phyloP scores from a whole-genome alignment of 2,888 invertebrate genomes.

The Aleiodes alternator region DNA sequence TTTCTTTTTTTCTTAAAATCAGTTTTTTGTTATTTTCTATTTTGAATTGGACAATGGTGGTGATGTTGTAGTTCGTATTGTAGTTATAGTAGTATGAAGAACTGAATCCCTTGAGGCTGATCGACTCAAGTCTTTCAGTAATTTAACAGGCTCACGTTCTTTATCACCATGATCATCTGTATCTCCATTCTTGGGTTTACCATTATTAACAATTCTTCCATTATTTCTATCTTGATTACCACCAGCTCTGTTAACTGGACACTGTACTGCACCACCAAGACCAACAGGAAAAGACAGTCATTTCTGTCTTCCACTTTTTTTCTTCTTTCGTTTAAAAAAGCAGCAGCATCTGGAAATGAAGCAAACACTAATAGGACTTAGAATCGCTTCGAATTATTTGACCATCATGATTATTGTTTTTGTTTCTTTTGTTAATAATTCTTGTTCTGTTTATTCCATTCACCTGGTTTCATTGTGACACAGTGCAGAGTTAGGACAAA shows the following conservation, averaged over 20 bases:
- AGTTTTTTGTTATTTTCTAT: background rate
- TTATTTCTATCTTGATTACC: constrained; percentile 40
- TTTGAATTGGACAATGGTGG: constrained; percentile 64
- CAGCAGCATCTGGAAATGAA: constrained; percentile 94
- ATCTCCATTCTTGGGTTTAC: constrained; percentile 44
- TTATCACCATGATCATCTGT: constrained; percentile 76
- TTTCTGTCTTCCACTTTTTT: constrained; percentile 94
- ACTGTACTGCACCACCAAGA: constrained; percentile 78
- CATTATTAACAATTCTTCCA: constrained; percentile 40
- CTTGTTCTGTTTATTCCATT: constrained; percentile 2
- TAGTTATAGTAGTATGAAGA: constrained; percentile 74
- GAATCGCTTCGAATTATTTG: constrained; percentile 66
- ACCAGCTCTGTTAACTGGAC: constrained; percentile 69
- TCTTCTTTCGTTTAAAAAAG: constrained; percentile 99
- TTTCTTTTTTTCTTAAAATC: background rate
- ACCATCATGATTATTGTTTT: background rate
- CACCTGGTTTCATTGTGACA: background rate
- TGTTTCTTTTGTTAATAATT: background rate
- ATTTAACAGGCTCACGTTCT: constrained; percentile 79
- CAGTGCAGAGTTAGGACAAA: background rate
- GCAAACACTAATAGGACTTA: constrained; percentile 75
- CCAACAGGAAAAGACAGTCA: constrained; percentile 87
- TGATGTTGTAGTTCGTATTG: constrained; percentile 67
- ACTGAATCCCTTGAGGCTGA: constrained; percentile 81
- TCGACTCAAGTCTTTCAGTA: constrained; percentile 81